phyloP scores from a whole-genome alignment of 2,113 vertebrate genomes.

The Hepsetus odoe region DNA sequence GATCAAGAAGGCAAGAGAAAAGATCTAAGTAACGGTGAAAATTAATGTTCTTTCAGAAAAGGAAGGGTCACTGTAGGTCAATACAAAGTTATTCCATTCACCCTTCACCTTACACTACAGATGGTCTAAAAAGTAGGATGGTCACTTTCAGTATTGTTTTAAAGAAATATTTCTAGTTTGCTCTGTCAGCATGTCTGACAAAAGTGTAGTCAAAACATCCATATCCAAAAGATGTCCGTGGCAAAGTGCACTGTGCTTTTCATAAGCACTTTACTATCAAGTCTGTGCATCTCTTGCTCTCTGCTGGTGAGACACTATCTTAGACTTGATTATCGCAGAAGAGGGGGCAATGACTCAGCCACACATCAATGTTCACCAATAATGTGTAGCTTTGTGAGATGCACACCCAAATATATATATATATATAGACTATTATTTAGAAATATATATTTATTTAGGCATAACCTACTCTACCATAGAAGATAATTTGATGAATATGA shows the following conservation, averaged over 20 bases:
- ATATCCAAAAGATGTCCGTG: background rate
- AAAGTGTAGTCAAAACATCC: conserved; percentile 40
- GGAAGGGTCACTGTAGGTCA: too few relatives aligned
- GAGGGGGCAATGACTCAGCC: conserved; percentile 9
- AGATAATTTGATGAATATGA: too few relatives aligned
- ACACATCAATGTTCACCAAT: background rate
- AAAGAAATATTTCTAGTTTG: conserved; percentile 10
- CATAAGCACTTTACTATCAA: background rate
- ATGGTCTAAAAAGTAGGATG: background rate
- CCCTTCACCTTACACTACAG: too few relatives aligned
- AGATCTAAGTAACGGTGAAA: too few relatives aligned
- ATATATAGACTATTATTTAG: too few relatives aligned
- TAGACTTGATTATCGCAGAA: background rate
- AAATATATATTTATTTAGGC: too few relatives aligned
- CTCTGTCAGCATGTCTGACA: background rate
- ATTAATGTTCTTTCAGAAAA: too few relatives aligned
- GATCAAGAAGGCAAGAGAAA: too few relatives aligned
- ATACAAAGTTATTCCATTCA: too few relatives aligned
- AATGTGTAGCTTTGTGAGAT: background rate
- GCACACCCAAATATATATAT: background rate
- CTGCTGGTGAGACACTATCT: background rate
- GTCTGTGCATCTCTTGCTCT: background rate
- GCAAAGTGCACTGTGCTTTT: background rate
- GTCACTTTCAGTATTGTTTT: background rate
- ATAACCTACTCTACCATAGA: too few relatives aligned